phyloP scores from a whole-genome alignment of 2,888 invertebrate genomes.

The Bombylius major region DNA sequence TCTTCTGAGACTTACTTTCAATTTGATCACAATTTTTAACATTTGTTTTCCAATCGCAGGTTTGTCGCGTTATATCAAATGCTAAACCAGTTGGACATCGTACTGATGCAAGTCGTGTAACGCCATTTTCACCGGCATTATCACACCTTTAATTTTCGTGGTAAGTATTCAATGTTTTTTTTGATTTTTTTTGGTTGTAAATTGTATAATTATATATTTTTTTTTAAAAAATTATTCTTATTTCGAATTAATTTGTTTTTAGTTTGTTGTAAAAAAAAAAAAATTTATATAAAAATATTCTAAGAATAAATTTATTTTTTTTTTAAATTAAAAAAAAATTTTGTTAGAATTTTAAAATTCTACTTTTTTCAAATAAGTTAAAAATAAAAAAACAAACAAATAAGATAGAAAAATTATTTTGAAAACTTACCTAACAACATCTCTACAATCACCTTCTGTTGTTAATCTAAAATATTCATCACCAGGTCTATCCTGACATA shows the following conservation, averaged over 20 bases:
- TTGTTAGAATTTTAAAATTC: background rate
- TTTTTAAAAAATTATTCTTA: background rate
- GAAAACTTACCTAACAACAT: constrained; percentile 70
- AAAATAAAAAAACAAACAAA: background rate
- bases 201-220: background rate
- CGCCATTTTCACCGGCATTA: constrained; percentile 76
- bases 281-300: background rate
- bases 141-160: constrained; percentile 55
- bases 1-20: constrained; percentile 69
- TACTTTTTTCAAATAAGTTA: background rate
- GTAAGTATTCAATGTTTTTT: background rate
- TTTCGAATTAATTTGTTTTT: background rate
- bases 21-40: constrained; percentile 89
- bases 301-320: background rate
- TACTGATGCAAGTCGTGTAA: constrained; percentile 76
- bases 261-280: background rate
- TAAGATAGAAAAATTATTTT: background rate
- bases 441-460: constrained; percentile 77
- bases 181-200: background rate
- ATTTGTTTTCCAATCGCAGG: constrained; percentile 93
- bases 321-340: background rate
- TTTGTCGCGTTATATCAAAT: constrained; percentile 88
- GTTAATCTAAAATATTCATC: constrained; percentile 85
- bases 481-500: constrained; percentile 76
- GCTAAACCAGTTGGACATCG: constrained; percentile 82